These are phyloP conservation scores for Argya squamiceps DNA, from an alignment of 2,797 vertebrate genomes.

Conservation along the genomic window DNA sequence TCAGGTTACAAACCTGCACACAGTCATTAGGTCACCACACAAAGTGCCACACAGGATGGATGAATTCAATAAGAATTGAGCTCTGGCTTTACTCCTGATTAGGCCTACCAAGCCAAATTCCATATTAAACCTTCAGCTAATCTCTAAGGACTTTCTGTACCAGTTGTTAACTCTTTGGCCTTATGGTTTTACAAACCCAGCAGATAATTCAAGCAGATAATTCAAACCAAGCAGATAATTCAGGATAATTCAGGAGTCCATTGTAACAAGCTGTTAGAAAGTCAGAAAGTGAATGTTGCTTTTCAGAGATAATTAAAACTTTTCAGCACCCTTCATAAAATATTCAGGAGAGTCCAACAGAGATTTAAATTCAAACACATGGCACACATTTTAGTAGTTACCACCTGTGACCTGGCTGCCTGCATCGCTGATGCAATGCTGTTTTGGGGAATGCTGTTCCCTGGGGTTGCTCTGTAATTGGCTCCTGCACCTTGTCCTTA, in stretches of 20 bases:
- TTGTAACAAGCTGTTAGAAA: not conserved
- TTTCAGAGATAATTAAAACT: not conserved
- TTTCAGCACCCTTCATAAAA: not conserved
- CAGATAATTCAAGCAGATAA: not conserved
- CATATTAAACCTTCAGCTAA: not conserved
- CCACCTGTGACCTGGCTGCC: not conserved
- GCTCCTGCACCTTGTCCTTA: not conserved
- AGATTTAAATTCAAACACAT: not conserved
- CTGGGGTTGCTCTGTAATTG: not conserved
- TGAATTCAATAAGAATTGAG: not conserved
- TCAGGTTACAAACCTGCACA: not conserved
- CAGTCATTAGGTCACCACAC: not conserved
- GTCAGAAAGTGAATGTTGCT: not conserved
- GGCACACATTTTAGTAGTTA: not conserved
- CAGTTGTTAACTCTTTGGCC: not conserved
- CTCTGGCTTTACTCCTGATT: not conserved
- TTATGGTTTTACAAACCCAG: not conserved
- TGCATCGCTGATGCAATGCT: not conserved
- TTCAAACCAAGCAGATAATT: too few species aligned
- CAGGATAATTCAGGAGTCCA: not conserved
- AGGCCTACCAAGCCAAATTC: not conserved
- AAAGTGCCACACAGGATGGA: not conserved
- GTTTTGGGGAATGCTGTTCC: not conserved
- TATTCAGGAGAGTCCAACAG: not conserved
- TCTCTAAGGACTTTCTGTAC: not conserved